Evolutionary conservation across 1,140 invertebrate genomes (phyloP), one percentile per base, ranked within the genome.

Genomic region (Saccostrea echinata): DNA sequence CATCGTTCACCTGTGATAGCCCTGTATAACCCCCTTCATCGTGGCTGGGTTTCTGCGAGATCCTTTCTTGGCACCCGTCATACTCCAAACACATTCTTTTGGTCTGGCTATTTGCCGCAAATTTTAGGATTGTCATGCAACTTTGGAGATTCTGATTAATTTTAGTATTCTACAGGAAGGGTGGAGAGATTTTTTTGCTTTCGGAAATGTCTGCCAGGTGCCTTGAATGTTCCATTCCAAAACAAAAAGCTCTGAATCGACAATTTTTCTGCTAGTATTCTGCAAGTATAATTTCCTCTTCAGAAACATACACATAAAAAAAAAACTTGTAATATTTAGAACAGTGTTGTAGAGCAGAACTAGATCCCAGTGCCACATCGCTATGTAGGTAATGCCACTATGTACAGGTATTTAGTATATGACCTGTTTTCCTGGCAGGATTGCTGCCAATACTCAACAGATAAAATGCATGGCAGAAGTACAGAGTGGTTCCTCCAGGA

Each of bases 161-260:
- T 76, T 76, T 76, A 76, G 68, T 30, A 76, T 76, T 30, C 2
- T 13, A 33, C 30, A 76, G 68, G 68, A 76, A 76, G 68, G 68
- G 68, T 76, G 68, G 68, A 76, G 68, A 33, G 24, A 76, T 13
- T 76, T 76, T 76, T 43, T 33, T 76, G 27, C 68, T 18, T 76
- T 76, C 68, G 33, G 68, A 76, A 76, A 76, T 76, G 68, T 24
- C 68, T 30, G 68, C 68, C 68, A 76, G 68, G 68, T 76, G 68
- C 24, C 27, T 30, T 16, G 64, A 68, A 68, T 68, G 24, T 76
- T 76, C 24, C 27, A 76, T 76, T 30, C 68, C 68, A 13, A 76
- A 76, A 43, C 43, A 30, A 30, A 30, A 30, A 30, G 9, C 27
- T 30, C 68, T 76, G 68, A 76, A 30, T 76, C 68, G 27, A 76